These are phyloP conservation scores for Tupiocoris notatus DNA, from an alignment of 2,888 invertebrate genomes.

Conservation along the genomic window DNA sequence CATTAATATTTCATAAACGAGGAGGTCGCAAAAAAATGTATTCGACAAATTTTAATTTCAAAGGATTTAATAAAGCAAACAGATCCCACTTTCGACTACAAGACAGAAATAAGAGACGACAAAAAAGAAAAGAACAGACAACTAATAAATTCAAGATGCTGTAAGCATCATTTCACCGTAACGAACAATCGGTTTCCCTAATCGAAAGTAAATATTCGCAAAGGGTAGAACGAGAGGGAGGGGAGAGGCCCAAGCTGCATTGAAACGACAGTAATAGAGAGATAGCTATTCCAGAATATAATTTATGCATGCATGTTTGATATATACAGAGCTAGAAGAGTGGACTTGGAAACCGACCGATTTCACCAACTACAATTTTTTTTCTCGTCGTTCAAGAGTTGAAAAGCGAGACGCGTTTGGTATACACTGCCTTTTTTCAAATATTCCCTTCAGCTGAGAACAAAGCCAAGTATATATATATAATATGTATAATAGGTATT, in stretches of 20 bases:
- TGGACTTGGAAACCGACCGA: not conserved
- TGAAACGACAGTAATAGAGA: not conserved
- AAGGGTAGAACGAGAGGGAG: not conserved
- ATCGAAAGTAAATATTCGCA: not conserved
- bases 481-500: slow-evolving; percentile 37
- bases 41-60: not conserved
- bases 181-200: not conserved
- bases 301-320: not conserved
- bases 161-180: not conserved
- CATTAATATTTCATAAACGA: not conserved
- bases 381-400: slow-evolving; percentile 29
- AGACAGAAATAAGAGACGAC: not conserved
- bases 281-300: not conserved
- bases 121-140: not conserved
- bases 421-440: slow-evolving; percentile 34
- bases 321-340: not conserved
- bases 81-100: not conserved
- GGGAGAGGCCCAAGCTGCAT: not conserved
- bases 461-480: slow-evolving; percentile 40
- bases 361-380: not conserved
- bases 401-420: slow-evolving; percentile 31
- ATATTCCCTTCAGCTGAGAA: slow-evolving; percentile 10
- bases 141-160: not conserved
- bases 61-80: not conserved
- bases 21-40: not conserved